phyloP scores from a whole-genome alignment of 2,888 invertebrate genomes.

The Melinopterus prodromus region DNA sequence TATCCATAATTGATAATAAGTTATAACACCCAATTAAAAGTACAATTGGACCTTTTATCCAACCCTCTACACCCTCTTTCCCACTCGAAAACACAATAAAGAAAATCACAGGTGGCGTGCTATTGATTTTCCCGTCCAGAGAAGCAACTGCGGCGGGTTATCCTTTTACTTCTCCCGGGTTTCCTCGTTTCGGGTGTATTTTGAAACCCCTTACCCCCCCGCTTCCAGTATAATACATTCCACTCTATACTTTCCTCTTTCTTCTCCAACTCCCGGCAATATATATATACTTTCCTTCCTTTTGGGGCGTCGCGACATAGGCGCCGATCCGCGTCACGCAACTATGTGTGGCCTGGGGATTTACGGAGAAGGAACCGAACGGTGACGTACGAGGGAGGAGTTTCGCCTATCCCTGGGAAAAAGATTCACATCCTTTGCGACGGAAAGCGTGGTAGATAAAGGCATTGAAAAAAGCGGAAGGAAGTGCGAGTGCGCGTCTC shows the following conservation, averaged over 20 bases:
- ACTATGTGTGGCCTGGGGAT: conserved; percentile 23
- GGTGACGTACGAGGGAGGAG: conserved; percentile 21
- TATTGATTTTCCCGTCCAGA: conserved; percentile 19
- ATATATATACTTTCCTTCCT: neutral
- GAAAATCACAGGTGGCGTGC: conserved; percentile 23
- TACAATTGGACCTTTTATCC: neutral
- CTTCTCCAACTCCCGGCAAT: neutral
- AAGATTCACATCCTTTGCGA: conserved; percentile 13
- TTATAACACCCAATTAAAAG: neutral
- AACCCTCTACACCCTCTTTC: neutral
- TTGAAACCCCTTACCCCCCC: neutral
- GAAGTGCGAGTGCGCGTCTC: conserved; percentile 44
- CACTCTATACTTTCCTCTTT: neutral
- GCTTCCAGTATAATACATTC: neutral
- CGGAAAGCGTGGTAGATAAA: neutral
- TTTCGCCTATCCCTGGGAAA: conserved; percentile 22
- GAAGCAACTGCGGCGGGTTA: conserved; percentile 18
- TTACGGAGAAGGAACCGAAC: conserved; percentile 16
- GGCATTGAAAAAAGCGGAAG: conserved; percentile 39
- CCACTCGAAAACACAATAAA: conserved; percentile 11
- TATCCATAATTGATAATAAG: too few relatives aligned
- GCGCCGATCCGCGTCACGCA: conserved; percentile 20
- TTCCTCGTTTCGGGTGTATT: neutral
- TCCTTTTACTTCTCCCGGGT: conserved; percentile 21
- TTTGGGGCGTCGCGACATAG: conserved; percentile 17